A percentile compares a stretch with the other conserved stretches of the same genome.
Evolutionary conservation across 2,797 vertebrate species (phyloP).

Genomic region (Pristis pectinata): DNA sequence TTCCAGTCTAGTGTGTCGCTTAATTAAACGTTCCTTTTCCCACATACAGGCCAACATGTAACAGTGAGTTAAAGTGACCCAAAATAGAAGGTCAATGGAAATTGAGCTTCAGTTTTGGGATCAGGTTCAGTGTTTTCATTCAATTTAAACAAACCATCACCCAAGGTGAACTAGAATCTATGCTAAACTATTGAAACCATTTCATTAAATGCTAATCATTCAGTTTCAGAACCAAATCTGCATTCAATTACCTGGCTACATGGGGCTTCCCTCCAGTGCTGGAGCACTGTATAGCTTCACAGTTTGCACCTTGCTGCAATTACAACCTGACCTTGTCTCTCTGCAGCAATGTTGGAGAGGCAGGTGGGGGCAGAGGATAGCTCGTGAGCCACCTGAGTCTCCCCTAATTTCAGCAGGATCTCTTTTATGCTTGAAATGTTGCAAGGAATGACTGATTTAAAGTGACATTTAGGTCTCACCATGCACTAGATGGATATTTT

Average conservation of each 20-base stretch:
- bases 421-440: not conserved
- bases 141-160: not conserved
- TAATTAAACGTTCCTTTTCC: not conserved
- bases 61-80: not conserved
- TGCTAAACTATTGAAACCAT: not conserved
- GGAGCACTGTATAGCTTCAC: not conserved
- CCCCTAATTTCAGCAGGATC: not conserved
- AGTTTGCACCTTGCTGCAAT: not conserved
- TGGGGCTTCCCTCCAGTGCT: not conserved
- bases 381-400: not conserved
- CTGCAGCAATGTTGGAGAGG: not conserved
- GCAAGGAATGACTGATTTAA: not conserved
- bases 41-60: not conserved
- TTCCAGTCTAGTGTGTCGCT: not conserved
- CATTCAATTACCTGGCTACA: not conserved
- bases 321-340: slow-evolving; percentile 1
- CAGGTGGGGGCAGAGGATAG: not conserved
- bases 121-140: not conserved
- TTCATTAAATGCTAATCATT: not conserved
- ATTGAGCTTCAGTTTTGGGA: not conserved
- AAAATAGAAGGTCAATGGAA: not conserved
- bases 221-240: not conserved
- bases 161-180: not conserved
- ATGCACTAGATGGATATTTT: not conserved
- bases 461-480: not conserved